A percentile compares a stretch with the other conserved stretches of the same genome.
Conservation (phyloP, 2,888 invertebrate species). For the Sinodicranocentrus sp. region DNA sequence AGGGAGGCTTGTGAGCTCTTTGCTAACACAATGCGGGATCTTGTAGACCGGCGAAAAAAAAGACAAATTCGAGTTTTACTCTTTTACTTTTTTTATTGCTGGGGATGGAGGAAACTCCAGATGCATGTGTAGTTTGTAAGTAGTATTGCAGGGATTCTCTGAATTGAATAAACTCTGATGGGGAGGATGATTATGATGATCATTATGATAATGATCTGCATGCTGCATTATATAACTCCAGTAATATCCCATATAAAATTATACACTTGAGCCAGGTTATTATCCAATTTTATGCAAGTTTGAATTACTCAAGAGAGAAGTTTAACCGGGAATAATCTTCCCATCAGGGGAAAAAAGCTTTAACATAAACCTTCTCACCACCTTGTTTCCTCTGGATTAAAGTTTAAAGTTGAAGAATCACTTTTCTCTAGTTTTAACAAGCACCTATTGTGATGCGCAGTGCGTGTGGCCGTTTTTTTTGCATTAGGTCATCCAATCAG, state of each 20-base stretch:
- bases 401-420: too few species aligned
- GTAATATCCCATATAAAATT: too few species aligned
- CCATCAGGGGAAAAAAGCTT: too few species aligned
- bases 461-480: conserved; percentile 32
- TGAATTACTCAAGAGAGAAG: too few species aligned
- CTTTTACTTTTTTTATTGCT: neutral
- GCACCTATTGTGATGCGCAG: neutral
- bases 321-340: too few species aligned
- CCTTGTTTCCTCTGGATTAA: too few species aligned
- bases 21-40: neutral
- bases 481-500: conserved; percentile 1
- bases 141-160: neutral
- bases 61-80: conserved; percentile 31
- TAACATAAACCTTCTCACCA: too few species aligned
- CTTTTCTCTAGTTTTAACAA: too few species aligned
- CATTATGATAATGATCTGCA: conserved; percentile 14
- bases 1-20: conserved; percentile 37
- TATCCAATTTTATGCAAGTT: too few species aligned
- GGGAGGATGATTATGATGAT: conserved; percentile 8
- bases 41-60: conserved; percentile 14
- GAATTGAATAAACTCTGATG: conserved; percentile 38
- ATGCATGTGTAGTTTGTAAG: too few species aligned
- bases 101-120: neutral
- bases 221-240: neutral
- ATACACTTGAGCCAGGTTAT: too few species aligned